Conservation (phyloP, 2,888 invertebrate genomes). For the Aspidiotus rigidus region DNA sequence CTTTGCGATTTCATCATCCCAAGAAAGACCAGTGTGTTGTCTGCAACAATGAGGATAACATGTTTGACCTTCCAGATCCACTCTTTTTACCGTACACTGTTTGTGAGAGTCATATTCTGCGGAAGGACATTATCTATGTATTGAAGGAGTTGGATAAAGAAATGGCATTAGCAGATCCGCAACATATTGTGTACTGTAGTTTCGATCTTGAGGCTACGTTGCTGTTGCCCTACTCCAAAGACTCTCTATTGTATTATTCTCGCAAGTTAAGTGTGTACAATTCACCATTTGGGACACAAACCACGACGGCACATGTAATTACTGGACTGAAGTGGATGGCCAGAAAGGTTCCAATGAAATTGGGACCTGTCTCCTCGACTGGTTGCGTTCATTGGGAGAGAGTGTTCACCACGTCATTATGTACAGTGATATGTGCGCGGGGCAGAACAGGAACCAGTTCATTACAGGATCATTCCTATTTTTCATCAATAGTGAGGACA, state of each 20-base stretch:
- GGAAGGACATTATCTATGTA: not conserved
- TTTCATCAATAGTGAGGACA: constrained; percentile 36
- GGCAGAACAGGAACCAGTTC: constrained; percentile 26
- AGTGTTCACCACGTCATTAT: not conserved
- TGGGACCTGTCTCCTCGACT: constrained; percentile 21
- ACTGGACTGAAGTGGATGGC: constrained; percentile 10
- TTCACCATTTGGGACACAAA: not conserved
- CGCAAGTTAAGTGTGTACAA: not conserved
- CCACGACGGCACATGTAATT: constrained; percentile 20
- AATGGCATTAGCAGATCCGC: not conserved
- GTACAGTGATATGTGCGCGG: constrained; percentile 17
- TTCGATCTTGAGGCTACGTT: not conserved
- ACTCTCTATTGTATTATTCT: not conserved
- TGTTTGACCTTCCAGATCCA: not conserved
- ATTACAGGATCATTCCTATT: constrained; percentile 35
- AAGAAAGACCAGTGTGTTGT: not conserved
- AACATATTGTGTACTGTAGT: not conserved
- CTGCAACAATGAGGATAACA: not conserved
- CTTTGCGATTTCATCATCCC: not conserved
- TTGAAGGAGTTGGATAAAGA: not conserved
- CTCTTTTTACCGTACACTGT: not conserved
- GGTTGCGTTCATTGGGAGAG: constrained; percentile 1
- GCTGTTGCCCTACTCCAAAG: not conserved
- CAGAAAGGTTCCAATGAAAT: constrained; percentile 22
- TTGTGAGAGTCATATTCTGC: not conserved